Conservation (phyloP, 1,140 invertebrate genomes). For the Camponotus pennsylvanicus region DNA sequence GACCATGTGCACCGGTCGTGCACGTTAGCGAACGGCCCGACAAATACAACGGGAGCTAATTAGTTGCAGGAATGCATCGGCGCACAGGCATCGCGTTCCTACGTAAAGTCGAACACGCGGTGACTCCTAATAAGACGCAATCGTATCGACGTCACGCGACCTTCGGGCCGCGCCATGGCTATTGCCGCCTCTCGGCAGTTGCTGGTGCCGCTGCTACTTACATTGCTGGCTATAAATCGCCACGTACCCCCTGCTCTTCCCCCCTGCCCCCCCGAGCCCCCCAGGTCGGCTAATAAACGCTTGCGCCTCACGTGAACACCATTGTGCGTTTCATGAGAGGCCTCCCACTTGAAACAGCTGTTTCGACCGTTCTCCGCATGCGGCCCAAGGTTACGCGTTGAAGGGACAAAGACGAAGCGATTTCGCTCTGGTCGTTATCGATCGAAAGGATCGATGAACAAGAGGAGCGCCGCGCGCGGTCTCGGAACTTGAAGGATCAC, state of each 20-base stretch:
- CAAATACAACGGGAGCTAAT: conserved; percentile 77
- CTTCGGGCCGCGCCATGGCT: conserved; percentile 62
- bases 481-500: no score
- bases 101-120: conserved; percentile 77
- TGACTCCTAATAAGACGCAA: conserved; percentile 73
- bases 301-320: conserved; percentile 73
- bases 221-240: conserved; percentile 68
- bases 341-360: conserved; percentile 73
- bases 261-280: neutral
- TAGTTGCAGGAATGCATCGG: conserved; percentile 80
- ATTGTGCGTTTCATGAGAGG: conserved; percentile 71
- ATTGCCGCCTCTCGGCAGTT: conserved; percentile 16
- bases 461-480: neutral
- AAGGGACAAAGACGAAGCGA: conserved; percentile 54
- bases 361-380: conserved; percentile 70
- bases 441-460: conserved; percentile 4
- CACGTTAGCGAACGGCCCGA: conserved; percentile 6
- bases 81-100: conserved; percentile 76
- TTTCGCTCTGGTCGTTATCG: conserved; percentile 37
- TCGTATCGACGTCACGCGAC: conserved; percentile 72
- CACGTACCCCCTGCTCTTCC: neutral
- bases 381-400: conserved; percentile 71
- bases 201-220: conserved; percentile 8
- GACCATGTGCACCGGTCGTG: neutral
- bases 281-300: conserved; percentile 74